Base-by-base conservation (phyloP, 2,113 vertebrate species). In the Thermophis baileyi region DNA sequence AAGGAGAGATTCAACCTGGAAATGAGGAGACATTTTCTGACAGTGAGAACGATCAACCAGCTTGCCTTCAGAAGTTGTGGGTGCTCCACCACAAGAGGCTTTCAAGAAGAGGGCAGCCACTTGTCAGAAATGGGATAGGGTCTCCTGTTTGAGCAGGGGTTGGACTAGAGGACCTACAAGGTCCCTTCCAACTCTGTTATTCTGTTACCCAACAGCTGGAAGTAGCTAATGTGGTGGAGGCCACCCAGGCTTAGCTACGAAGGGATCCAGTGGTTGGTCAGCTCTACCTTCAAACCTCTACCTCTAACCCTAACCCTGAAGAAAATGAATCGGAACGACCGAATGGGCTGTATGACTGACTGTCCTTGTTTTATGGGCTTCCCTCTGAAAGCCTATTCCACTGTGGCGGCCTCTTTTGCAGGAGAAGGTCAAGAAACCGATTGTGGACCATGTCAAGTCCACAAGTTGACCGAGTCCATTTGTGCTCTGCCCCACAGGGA, bases 351-450 rank as follows among this genome's bases (percentile, higher is more conserved):
- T 40, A 51, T 11, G 8, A 53, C 30, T 24, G 63, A 46, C 49
- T 47, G 51, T 40, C 22, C 63, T 14, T 25, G 47, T 7, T 50
- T 44, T 50, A 22, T 12, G 63, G 27, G 10, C 3, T 47, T 1
- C 40, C 49, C 92, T 93, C 96, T 96, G 53, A 54, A 96, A 97
- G 97, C 94, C 97, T 97, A 97, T 96, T 95, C 96, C 96, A 97
- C 97, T 97, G 5, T 97, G 95, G 94, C 95, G 97, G 97, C 95
- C 95, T 96, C 97, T 97, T 97, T 93, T 94, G 74, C 90, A 89
- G 88, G 10, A 47, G 51, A 74, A 87, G 51, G 49, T 35, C 87
- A 40, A 90, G 50, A 89, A 55, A 4, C 91, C 89, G 91, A 95
- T 94, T 93, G 92, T 92, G 97, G 97, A 97, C 97, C 97, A 95